Evolutionary conservation across 2,797 vertebrate genomes (phyloP).

Genomic region (Brachyalestes nurse): DNA sequence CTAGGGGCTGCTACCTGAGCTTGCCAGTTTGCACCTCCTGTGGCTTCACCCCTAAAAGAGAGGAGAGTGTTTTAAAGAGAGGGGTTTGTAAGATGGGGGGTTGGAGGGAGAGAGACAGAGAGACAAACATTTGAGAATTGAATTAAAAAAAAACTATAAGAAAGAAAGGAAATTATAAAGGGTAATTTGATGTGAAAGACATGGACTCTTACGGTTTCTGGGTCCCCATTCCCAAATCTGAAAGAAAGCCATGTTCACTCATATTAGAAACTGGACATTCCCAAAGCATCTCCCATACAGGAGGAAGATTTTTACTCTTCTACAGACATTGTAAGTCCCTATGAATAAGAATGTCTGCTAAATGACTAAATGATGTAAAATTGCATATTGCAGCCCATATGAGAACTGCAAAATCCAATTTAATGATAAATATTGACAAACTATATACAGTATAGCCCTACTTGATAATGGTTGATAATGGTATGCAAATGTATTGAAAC

Average conservation of each 20-base stretch:
- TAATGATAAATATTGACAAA: not conserved
- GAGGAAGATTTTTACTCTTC: not conserved
- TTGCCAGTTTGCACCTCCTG: constrained; percentile 89
- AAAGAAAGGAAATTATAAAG: not conserved
- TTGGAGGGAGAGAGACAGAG: not conserved
- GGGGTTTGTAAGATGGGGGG: not conserved
- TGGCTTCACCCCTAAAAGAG: constrained; percentile 84
- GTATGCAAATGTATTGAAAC: constrained; percentile 64
- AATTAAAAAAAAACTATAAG: not conserved
- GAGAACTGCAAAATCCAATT: not conserved
- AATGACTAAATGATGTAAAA: not conserved
- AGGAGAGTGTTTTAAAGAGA: not conserved
- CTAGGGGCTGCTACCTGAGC: constrained; percentile 96
- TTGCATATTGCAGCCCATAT: not conserved
- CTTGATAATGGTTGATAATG: too few relatives aligned
- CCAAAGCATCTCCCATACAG: not conserved
- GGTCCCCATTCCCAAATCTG: constrained; percentile 87
- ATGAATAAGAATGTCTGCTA: not conserved
- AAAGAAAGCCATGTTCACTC: constrained; percentile 50
- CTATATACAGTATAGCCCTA: not conserved
- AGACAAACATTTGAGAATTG: constrained; percentile 16
- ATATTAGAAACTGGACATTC: not conserved
- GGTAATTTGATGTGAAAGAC: not conserved
- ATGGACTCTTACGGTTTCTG: constrained; percentile 84
- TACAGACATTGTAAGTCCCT: too few relatives aligned